Conservation (phyloP, 2,888 invertebrate species). For the Diaphora mendica region DNA sequence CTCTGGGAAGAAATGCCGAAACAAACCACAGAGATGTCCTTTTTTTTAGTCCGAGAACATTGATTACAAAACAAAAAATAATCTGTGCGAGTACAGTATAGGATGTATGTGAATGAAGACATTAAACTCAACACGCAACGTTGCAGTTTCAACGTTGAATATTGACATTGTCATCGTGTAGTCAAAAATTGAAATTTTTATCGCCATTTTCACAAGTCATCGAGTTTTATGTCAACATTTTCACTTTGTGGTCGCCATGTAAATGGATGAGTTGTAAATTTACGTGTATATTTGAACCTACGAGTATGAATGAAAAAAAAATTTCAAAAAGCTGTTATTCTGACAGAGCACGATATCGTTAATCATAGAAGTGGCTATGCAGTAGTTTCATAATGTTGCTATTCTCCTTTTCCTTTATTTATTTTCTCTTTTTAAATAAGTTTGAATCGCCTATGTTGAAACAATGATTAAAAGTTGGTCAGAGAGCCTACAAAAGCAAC, state of each 20-base stretch:
- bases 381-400: background rate
- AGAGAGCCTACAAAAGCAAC: background rate
- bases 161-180: background rate
- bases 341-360: background rate
- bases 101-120: background rate
- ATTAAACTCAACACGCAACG: conserved; percentile 1
- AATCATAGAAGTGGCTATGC: background rate
- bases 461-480: background rate
- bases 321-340: background rate
- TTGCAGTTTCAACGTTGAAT: conserved; percentile 1
- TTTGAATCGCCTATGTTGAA: background rate
- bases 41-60: no score
- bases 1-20: no score
- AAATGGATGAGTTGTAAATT: background rate
- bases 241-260: background rate
- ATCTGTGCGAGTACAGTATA: no score
- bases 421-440: no score
- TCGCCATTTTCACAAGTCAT: conserved; percentile 11
- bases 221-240: conserved; percentile 7
- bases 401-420: background rate
- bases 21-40: no score
- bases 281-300: background rate
- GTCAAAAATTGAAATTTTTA: conserved; percentile 15
- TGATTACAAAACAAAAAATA: no score
- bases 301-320: background rate